Conservation (phyloP, 2,888 invertebrate genomes). For the Mythimna impura region DNA sequence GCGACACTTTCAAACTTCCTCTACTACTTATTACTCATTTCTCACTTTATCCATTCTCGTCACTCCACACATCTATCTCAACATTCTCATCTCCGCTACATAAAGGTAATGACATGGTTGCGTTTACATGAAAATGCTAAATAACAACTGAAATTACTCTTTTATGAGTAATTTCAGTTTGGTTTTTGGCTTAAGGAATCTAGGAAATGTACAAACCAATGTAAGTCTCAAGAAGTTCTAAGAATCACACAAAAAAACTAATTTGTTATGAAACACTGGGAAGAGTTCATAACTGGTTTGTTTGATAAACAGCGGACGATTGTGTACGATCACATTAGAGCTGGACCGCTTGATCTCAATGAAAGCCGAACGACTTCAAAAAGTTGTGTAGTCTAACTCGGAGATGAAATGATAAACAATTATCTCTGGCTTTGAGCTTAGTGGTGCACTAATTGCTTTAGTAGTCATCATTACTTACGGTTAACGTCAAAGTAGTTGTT, state of each 20-base stretch:
- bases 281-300: constrained; percentile 79
- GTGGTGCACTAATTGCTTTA: constrained; percentile 42
- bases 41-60: too few relatives aligned
- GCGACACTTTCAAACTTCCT: too few relatives aligned
- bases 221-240: constrained; percentile 60
- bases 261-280: constrained; percentile 80
- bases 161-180: too few relatives aligned
- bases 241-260: constrained; percentile 67
- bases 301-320: constrained; percentile 72
- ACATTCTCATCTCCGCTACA: too few relatives aligned
- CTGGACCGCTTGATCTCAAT: constrained; percentile 45
- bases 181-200: neutral
- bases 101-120: neutral
- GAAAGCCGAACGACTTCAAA: constrained; percentile 43
- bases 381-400: constrained; percentile 54
- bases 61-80: too few relatives aligned
- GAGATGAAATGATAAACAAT: constrained; percentile 48
- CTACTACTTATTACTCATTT: too few relatives aligned
- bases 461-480: constrained; percentile 22
- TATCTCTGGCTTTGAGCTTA: constrained; percentile 28
- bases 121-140: neutral
- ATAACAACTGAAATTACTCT: neutral
- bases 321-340: constrained; percentile 48
- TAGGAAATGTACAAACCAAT: constrained; percentile 25
- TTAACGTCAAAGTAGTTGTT: constrained; percentile 3